Evolutionary conservation across 2,888 invertebrate genomes (phyloP), one percentile per base, ranked within the genome.

Genomic region (Apamea epomidion): DNA sequence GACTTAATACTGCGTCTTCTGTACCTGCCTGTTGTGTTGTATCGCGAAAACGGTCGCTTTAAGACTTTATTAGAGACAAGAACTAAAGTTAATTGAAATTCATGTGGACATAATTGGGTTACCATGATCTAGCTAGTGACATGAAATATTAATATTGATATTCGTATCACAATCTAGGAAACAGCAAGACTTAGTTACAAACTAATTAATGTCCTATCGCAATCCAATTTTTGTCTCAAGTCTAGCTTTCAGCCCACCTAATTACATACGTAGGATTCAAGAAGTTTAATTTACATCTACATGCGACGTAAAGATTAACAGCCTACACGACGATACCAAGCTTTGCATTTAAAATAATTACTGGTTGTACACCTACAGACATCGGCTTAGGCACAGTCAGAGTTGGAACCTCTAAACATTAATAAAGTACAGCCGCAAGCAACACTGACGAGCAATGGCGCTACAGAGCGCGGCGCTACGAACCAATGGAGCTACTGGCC

Each of bases 261-360:
- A 79, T 87, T 79, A 81, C 42, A 45, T 29, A 80, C 60, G 65
- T 81, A 73, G 37, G 54, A 72, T 81, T 84, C 83, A 81, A 89
- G 88, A 89, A 90, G 88, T 77, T 83, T 69, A 86, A 91, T 90
- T 87, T 89, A 83, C 87, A 89, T 86, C 81, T 85, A 80, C 82
- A 80, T 87, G 76, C 86, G 91, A 92, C 92, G 90, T 85, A 83
- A 90, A 92, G 93, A 95, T 93, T 94, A 92, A 94, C 91, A 90
- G 91, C 90, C 89, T 85, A 90, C 91, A 91, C 91, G 89, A 90
- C 88, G 92, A 92, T 92, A 92, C 92, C 91, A 92, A 89, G 90
- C 90, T 91, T 91, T 90, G 90, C 91, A 90, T 94, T 94, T 93
- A 92, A 94, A 94, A 94, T 94, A 93, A 94, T 94, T 93, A 93